Evolutionary conservation across 2,888 invertebrate species (phyloP).

Genomic region (Uloborus plumipes): DNA sequence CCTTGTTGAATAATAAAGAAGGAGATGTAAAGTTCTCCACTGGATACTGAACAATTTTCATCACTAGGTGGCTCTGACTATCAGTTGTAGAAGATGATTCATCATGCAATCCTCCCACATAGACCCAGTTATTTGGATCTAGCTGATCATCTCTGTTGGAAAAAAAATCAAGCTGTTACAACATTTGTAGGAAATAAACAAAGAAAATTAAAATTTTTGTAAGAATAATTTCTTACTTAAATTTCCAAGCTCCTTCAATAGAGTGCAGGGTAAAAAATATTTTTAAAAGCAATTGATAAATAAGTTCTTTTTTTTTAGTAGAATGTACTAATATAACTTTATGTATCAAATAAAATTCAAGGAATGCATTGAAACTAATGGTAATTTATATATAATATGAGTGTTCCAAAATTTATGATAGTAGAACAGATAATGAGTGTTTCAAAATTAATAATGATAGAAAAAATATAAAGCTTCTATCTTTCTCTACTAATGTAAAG

Average conservation of each 20-base stretch:
- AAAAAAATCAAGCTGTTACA: neutral
- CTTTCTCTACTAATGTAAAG: too few relatives aligned
- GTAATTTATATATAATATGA: too few relatives aligned
- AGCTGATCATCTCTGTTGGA: slow-evolving; percentile 18
- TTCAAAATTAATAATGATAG: too few relatives aligned
- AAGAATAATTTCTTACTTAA: neutral
- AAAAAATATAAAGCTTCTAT: too few relatives aligned
- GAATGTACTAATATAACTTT: too few relatives aligned
- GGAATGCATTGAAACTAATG: too few relatives aligned
- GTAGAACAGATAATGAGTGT: too few relatives aligned
- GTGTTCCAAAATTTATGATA: too few relatives aligned
- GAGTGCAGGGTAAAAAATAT: slow-evolving; percentile 10
- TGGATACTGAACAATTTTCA: slow-evolving; percentile 28
- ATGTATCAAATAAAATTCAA: too few relatives aligned
- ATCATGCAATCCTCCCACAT: slow-evolving; percentile 26
- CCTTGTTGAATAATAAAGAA: slow-evolving; percentile 17
- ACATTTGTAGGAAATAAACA: neutral
- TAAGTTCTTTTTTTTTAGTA: too few relatives aligned
- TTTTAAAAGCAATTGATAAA: too few relatives aligned
- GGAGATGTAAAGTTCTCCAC: neutral
- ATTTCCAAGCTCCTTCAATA: neutral
- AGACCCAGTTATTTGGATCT: slow-evolving; percentile 41
- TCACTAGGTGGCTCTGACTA: slow-evolving; percentile 21
- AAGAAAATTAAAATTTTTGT: neutral
- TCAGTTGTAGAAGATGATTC: neutral